Evolutionary conservation across 2,113 vertebrate species (phyloP), one percentile per base, ranked within the genome.

Genomic region (Vombatus ursinus): DNA sequence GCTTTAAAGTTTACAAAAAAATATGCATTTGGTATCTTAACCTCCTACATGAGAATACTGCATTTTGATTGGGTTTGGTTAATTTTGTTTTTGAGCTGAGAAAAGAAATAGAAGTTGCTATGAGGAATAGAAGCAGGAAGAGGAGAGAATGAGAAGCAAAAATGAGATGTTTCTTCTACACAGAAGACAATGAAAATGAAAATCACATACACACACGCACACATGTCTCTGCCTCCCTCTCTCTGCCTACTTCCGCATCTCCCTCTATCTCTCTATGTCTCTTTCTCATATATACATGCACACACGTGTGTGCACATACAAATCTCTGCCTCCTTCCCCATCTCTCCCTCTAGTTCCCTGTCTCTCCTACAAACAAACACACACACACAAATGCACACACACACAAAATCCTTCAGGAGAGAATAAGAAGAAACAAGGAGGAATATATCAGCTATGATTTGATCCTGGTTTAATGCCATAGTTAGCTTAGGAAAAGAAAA

Each of bases 51-150:
- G 2, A 57, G 25, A 57, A 10, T 37, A 68, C 31, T 68, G 11
- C 57, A 68, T 68, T 68, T 68, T 31, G 57, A 37, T 37, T 11
- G 26, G 12, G 57, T 68, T 28, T 37, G 28, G 57, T 37, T 68
- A 14, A 28, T 68, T 68, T 57, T 1, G 53, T 54, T 26, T 54
- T 28, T 68, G 57, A 68, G 57, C 26, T 68, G 57, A 68, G 57
- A 90, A 44, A 89, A 25, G 16, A 44, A 95, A 91, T 89, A 54
- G 52, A 93, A 48, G 22, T 1, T 44, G 94, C 57, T 47, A 57
- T 94, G 89, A 92, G 94, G 90, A 93, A 96, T 28, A 89, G 2
- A 14, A 77, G 23, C n/a, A 91, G n/a, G 37, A 53, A 25, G 37
- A 53, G 92, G 26, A 95, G 3, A 31, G 28, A 19, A 47, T 5